Evolutionary conservation across 2,113 vertebrate genomes (phyloP), one percentile per base, ranked within the genome.

Genomic region (Clarias gariepinus): DNA sequence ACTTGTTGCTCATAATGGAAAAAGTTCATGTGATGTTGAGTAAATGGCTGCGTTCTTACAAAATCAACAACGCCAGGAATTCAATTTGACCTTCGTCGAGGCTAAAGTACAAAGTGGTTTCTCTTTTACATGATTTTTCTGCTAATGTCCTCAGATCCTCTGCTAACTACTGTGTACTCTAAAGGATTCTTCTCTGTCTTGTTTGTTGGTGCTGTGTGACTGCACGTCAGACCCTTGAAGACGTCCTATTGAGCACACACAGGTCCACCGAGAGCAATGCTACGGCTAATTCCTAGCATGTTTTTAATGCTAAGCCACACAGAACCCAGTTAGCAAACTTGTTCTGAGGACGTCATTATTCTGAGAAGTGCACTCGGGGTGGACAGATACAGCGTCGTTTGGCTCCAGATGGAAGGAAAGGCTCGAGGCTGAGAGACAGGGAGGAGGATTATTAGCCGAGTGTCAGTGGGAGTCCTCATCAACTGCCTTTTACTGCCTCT

Each of bases 381-480:
- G n/a, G 64, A 83, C 58, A n/a, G 80, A 61, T 25, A 13, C 61
- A 52, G 33, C 71, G 23, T 41, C 1, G 30, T 53, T 74, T 52
- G 10, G 71, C n/a, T 84, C 81, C 81, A 78, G 61, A 47, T 85
- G 84, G 71, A 85, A 85, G 84, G 73, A 78, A 85, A 81, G 86
- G 86, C 86, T 78, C 61, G 55, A 64, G 81, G 69, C 71, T 47
- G 73, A 57, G 71, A 84, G 86, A 76, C 71, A 28, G 71, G 52
- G 81, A 83, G 86, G 58, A 76, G 86, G 81, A 28, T 87, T 87
- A 87, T 87, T 87, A 87, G 76, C 73, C 16, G 71, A 19, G 60
- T 79, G 86, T 76, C 86, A 84, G 86, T 83, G 82, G 86, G 81
- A 87, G 86, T 64, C 73, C 81, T 87, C 86, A 87, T 87, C 86